phyloP scores from a whole-genome alignment of 1,140 invertebrate genomes.

The Macrosteles quadrilineatus region DNA sequence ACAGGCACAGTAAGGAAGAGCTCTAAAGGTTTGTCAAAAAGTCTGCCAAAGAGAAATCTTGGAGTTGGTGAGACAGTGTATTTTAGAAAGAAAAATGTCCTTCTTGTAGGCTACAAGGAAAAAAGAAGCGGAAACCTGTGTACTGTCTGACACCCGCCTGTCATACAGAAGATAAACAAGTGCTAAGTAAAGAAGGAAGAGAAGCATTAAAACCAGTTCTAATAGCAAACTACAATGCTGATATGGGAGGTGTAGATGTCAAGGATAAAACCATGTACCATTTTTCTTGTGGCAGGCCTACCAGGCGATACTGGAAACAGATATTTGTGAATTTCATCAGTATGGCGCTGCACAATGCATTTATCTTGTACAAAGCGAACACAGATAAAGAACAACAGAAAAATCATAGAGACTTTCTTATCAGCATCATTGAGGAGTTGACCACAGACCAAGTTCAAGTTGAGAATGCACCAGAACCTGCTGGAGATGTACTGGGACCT shows the following conservation, averaged over 20 bases:
- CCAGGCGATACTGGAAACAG: conserved; percentile 20
- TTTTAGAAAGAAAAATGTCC: not conserved
- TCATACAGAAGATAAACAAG: conserved; percentile 12
- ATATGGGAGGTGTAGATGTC: conserved; percentile 29
- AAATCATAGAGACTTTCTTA: not conserved
- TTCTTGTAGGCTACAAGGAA: not conserved
- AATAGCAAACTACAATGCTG: conserved; percentile 9
- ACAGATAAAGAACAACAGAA: not conserved
- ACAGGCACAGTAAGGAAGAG: not conserved
- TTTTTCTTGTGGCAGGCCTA: conserved; percentile 5
- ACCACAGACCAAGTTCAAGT: not conserved
- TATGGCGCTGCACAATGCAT: conserved; percentile 21
- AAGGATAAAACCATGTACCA: conserved; percentile 27
- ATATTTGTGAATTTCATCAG: conserved; percentile 18
- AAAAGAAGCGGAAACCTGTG: not conserved
- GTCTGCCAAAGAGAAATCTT: not conserved
- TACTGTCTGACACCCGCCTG: conserved; percentile 1
- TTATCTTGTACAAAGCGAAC: conserved; percentile 21
- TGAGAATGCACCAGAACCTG: not conserved
- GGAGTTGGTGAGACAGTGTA: not conserved
- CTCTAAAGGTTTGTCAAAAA: not conserved
- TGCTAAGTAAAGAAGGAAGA: not conserved
- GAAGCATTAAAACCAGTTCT: conserved; percentile 3
- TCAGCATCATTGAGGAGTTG: not conserved
- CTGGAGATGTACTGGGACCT: too few species aligned